Evolutionary conservation across 2,888 invertebrate species (phyloP).

Genomic region (Atethmia centrago): DNA sequence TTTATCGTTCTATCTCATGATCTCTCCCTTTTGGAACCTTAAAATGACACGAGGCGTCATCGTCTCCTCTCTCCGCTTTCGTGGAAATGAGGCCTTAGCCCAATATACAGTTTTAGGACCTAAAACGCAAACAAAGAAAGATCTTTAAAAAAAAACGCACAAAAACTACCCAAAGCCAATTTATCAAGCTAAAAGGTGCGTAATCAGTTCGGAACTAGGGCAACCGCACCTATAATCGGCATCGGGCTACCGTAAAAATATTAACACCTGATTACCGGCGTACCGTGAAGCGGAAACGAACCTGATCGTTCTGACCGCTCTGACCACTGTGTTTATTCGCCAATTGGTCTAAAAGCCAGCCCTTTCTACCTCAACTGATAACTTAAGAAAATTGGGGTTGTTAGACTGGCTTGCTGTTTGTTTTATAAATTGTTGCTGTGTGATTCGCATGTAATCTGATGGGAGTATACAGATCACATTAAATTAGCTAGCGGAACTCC

Average conservation of each 20-base stretch:
- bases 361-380: conserved; percentile 65
- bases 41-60: background rate
- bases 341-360: conserved; percentile 60
- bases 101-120: background rate
- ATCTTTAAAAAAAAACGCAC: background rate
- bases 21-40: background rate
- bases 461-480: too few relatives aligned
- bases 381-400: conserved; percentile 65
- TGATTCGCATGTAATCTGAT: conserved; percentile 23
- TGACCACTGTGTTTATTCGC: conserved; percentile 58
- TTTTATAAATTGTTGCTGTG: conserved; percentile 23
- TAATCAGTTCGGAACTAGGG: conserved; percentile 57
- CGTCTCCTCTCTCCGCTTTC: background rate
- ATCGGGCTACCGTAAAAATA: conserved; percentile 64
- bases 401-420: conserved; percentile 37
- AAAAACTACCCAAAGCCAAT: conserved; percentile 34
- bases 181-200: conserved; percentile 47
- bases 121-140: conserved; percentile 9
- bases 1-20: background rate
- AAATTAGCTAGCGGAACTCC: too few relatives aligned
- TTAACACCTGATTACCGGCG: conserved; percentile 77
- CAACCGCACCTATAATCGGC: conserved; percentile 64
- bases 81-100: background rate
- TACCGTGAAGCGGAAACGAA: conserved; percentile 74
- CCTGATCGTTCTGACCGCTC: conserved; percentile 52